Base-by-base conservation (phyloP, 2,113 vertebrate genomes). In the Triplophysa dalaica region DNA sequence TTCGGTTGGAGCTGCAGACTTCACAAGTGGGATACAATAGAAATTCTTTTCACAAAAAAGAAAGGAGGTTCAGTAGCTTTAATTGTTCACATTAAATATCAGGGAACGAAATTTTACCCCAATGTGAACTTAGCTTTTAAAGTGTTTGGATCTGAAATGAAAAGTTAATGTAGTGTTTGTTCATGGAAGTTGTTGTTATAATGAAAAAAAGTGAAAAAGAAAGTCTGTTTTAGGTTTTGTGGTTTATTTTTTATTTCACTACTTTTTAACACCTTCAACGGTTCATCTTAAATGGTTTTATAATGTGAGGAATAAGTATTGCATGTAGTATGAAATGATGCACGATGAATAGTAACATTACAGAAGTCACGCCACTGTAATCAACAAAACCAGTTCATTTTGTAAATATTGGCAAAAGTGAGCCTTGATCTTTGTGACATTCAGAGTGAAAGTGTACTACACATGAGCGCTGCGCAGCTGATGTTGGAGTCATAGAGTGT, bases 401-500 rank as follows among this genome's bases (percentile, higher is more conserved):
- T 29, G 26, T 45, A 69, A 11, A 21, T 22, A 68, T 26, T 26
- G 45, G 21, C 21, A 69, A 69, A 69, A 45, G 65, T 67, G 65
- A 33, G 22, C 17, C 22, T 26, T 16, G 21, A 43, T 43, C 4
- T 68, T 48, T 19, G 75, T 58, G 52, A 52, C 26, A 62, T 80
- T 83, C 62, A 48, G n/a, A 33, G 69, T 54, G 50, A 29, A 73
- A 62, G 33, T 67, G 72, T 73, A 80, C 17, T 45, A 48, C 10
- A 33, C 6, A 48, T 33, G 8, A 76, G 26, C n/a, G 58, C 29
- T 41, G 8, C 29, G 29, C 0, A 12, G 54, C 69, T 21, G 29
- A 3, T 43, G 43, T 13, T 6, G 38, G 24, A 62, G 63, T 41
- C 72, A 29, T 3, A 3, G 26, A 29, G 26, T 29, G 2, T 77